Evolutionary conservation across 1,140 invertebrate genomes (phyloP), one percentile per base, ranked within the genome.

Genomic region (Bombus consobrinus): DNA sequence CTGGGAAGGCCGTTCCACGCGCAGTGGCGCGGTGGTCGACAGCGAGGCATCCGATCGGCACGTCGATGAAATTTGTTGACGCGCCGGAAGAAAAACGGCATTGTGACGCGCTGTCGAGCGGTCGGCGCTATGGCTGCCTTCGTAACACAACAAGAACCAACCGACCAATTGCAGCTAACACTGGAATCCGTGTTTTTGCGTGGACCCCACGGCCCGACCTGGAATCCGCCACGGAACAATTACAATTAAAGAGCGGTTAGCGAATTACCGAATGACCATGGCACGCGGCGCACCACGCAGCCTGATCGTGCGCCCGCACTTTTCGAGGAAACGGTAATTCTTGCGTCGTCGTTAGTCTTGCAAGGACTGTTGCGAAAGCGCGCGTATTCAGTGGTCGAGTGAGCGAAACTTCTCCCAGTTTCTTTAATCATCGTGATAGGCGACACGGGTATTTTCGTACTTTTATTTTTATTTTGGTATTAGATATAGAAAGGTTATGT

Each of bases 191-290:
- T 89, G 93, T 93, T 94, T 94, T 95, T 95, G 88, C 87, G 75
- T 81, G 87, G 77, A 90, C 83, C 87, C 91, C 87, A 86, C 89
- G 90, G 89, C 91, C 89, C 94, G 91, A 91, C 92, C 87, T 89
- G 94, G 94, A 94, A 95, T 95, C 92, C 92, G 91, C 92, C 91
- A 91, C 91, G 92, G 92, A 92, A 94, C 94, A 94, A 95, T 95
- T 95, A 95, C 94, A 95, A 95, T 95, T 95, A 95, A 53, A 95
- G 93, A 94, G 93, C 92, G 93, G 93, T 95, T 94, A 95, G 94
- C 94, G 93, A 95, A 95, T 95, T 94, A 94, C 92, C 92, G 92
- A 93, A 94, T 92, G 92, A 92, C 91, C 90, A 86, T n/a, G 91
- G 92, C 93, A 92, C 92, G 91, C 87, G 87, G 88, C 90, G 87